phyloP scores from a whole-genome alignment of 2,113 vertebrate species.

The Heloderma charlesbogerti region DNA sequence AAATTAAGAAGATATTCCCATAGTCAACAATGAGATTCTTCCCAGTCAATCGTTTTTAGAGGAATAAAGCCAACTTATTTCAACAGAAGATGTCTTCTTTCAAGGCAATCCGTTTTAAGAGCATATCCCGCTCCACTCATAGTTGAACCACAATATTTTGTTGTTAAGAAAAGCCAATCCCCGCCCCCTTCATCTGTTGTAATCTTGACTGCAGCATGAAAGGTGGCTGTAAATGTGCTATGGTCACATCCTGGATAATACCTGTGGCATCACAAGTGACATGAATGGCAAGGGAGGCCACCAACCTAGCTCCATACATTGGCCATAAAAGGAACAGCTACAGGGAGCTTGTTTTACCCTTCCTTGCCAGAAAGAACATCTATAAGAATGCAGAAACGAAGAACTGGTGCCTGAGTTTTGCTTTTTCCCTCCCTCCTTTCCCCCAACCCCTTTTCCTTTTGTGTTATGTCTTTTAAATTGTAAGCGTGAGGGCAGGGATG shows the following conservation, averaged over 20 bases:
- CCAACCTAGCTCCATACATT: too few species aligned
- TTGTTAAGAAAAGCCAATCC: not conserved
- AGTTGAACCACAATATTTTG: not conserved
- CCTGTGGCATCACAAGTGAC: not conserved
- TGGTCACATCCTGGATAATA: not conserved
- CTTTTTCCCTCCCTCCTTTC: too few species aligned
- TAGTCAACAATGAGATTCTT: not conserved
- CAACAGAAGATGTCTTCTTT: not conserved
- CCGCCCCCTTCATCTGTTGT: not conserved
- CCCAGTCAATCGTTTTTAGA: not conserved
- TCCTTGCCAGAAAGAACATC: too few species aligned
- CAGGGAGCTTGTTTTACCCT: too few species aligned
- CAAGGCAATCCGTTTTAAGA: not conserved
- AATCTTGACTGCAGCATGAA: not conserved
- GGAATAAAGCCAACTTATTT: not conserved
- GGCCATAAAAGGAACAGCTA: too few species aligned
- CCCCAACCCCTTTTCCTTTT: too few species aligned
- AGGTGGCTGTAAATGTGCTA: not conserved
- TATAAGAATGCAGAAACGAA: too few species aligned
- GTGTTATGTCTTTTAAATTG: too few species aligned
- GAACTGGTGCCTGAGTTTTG: too few species aligned
- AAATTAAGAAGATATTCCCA: not conserved
- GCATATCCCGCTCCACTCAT: not conserved
- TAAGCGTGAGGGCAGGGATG: too few species aligned
- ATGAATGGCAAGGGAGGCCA: too few species aligned